Evolutionary conservation across 2,888 invertebrate genomes (phyloP), one percentile per base, ranked within the genome.

Genomic region (Tolmerus cingulatus): DNA sequence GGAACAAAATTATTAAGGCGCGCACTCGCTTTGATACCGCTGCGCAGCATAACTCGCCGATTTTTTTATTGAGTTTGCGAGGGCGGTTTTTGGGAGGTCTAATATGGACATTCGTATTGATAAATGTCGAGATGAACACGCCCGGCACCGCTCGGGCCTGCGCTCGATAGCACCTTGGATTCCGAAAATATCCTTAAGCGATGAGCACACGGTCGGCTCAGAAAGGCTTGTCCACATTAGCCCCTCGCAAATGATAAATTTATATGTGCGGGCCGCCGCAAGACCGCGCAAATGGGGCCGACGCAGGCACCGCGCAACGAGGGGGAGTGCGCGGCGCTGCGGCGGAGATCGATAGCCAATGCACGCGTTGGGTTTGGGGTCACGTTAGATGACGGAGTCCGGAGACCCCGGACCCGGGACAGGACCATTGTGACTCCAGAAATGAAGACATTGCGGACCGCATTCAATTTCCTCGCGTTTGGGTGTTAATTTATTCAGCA

Each of bases 51-150:
- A 82, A 82, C 37, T 57, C 82, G 57, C 19, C n/a, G 37, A 66
- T 78, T 81, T 88, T 78, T 79, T 87, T 86, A 86, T 86, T 84
- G 84, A 82, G 84, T 86, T 85, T 87, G 87, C 74, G 88, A 82
- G 86, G 89, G 89, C 88, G 89, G 87, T 86, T 79, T 81, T 88
- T 87, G 88, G 89, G 89, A 87, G 88, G 88, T 88, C 87, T 88
- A 78, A 88, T 87, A 88, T 88, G 88, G 89, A 89, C 89, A 87
- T 88, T 89, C 88, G 89, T 89, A 87, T 88, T 89, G 89, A 89
- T 89, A 89, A 89, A 89, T 89, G 89, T 88, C 86, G 87, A 88
- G 86, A 88, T 86, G 88, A 66, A 77, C 89, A 89, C 89, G 89
- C 89, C 89, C 86, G 86, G 55, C 74, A 4, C 43, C 1, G 43